Evolutionary conservation across 2,113 vertebrate genomes (phyloP).

Genomic region (Petromus typicus): DNA sequence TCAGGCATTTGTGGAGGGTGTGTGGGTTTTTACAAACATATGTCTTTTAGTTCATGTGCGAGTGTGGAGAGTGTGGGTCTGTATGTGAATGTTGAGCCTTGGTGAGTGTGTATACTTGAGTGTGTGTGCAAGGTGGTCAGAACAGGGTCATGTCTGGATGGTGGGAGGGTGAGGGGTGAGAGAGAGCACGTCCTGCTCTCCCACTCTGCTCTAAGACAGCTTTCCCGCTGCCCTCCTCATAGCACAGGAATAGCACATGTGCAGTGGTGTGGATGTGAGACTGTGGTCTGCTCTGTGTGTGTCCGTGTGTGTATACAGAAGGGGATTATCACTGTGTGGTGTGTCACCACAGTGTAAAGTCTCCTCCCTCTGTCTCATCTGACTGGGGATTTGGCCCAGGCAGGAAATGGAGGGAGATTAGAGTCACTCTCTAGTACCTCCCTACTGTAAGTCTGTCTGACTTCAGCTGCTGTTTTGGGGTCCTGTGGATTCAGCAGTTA

Average conservation of each 20-base stretch:
- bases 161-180: background rate
- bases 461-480: background rate
- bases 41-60: background rate
- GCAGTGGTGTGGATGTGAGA: background rate
- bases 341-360: background rate
- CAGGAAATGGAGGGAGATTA: conserved; percentile 25
- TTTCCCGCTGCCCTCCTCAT: background rate
- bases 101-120: background rate
- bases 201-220: background rate
- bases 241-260: background rate
- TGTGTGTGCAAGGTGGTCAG: background rate
- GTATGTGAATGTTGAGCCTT: background rate
- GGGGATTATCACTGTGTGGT: background rate
- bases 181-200: no score
- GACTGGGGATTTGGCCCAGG: background rate
- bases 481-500: background rate
- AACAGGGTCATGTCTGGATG: background rate
- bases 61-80: background rate
- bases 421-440: background rate
- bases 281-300: background rate
- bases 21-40: background rate
- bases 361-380: background rate
- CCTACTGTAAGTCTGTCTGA: background rate
- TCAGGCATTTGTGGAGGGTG: background rate
- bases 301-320: background rate